Conservation (phyloP, 2,888 invertebrate species). For the Andricus quercusramuli region DNA sequence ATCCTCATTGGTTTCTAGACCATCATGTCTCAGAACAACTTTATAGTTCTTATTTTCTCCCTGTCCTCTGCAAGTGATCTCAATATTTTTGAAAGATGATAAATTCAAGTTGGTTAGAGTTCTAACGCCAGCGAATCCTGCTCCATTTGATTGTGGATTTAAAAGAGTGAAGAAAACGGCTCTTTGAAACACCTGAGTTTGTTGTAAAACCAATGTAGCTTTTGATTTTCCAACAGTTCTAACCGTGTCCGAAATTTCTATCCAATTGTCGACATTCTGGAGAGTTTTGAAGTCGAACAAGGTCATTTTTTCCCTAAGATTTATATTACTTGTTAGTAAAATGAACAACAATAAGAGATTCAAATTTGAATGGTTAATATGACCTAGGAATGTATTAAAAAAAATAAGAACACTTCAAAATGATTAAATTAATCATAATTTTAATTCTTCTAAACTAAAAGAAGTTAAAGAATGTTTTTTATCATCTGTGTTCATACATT, state of each 20-base stretch:
- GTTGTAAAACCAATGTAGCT: conserved; percentile 82
- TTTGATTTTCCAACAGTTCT: conserved; percentile 85
- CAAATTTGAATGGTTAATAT: not conserved
- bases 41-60: conserved; percentile 83
- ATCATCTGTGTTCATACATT: no score
- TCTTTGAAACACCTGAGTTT: conserved; percentile 82
- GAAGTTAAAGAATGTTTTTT: not conserved
- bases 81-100: conserved; percentile 79
- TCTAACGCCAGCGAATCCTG: conserved; percentile 84
- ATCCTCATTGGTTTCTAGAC: conserved; percentile 80
- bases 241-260: conserved; percentile 84
- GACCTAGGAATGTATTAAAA: not conserved
- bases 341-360: not conserved
- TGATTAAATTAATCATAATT: not conserved
- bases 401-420: not conserved
- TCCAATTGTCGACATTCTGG: conserved; percentile 81
- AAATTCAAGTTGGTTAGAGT: conserved; percentile 80
- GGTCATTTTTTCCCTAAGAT: conserved; percentile 52
- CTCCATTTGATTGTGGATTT: conserved; percentile 85
- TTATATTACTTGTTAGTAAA: not conserved
- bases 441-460: no score
- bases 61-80: conserved; percentile 82
- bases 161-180: conserved; percentile 84
- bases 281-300: conserved; percentile 83
- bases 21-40: conserved; percentile 82